A percentile compares a stretch with the other conserved stretches of the same genome.
phyloP scores from a whole-genome alignment of 2,797 vertebrate species.

The Sebastolobus altivelis region DNA sequence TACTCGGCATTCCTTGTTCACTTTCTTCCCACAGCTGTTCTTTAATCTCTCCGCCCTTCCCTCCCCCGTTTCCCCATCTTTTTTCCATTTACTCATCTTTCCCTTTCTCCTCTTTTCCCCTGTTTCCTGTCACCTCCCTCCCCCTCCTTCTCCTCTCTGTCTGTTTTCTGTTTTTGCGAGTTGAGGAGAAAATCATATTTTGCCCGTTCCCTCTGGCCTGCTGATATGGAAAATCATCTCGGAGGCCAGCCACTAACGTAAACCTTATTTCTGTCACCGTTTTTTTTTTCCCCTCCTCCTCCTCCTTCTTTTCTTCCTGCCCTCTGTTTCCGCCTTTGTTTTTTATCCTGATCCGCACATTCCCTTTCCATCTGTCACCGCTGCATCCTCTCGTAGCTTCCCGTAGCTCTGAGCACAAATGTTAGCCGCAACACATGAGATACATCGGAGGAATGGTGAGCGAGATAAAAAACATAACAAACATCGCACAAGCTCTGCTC shows the following conservation, averaged over 20 bases:
- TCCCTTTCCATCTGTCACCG: constrained; percentile 70
- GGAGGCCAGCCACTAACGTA: constrained; percentile 79
- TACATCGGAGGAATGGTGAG: constrained; percentile 6
- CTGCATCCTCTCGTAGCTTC: constrained; percentile 63
- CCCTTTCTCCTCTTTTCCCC: constrained; percentile 28
- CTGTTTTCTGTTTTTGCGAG: constrained; percentile 83
- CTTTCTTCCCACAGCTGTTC: constrained; percentile 47
- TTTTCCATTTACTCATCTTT: constrained; percentile 66
- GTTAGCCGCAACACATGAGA: constrained; percentile 43
- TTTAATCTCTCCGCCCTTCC: constrained; percentile 56
- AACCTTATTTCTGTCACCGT: constrained; percentile 79
- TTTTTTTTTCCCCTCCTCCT: constrained; percentile 37
- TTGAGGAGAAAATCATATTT: constrained; percentile 84
- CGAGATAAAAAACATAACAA: constrained; percentile 28
- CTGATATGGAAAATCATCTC: constrained; percentile 86
- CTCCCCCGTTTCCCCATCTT: constrained; percentile 40
- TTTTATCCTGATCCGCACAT: constrained; percentile 68
- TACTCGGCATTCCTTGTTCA: constrained; percentile 34
- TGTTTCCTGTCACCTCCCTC: constrained; percentile 65
- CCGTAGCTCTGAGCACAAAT: constrained; percentile 32
- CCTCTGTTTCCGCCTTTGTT: constrained; percentile 70
- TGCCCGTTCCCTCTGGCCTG: constrained; percentile 80
- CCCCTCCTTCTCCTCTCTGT: constrained; percentile 34
- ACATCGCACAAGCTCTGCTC: background rate
- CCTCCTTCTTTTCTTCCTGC: constrained; percentile 58